Conservation (phyloP, 2,888 invertebrate genomes). For the Callinectes sapidus region DNA sequence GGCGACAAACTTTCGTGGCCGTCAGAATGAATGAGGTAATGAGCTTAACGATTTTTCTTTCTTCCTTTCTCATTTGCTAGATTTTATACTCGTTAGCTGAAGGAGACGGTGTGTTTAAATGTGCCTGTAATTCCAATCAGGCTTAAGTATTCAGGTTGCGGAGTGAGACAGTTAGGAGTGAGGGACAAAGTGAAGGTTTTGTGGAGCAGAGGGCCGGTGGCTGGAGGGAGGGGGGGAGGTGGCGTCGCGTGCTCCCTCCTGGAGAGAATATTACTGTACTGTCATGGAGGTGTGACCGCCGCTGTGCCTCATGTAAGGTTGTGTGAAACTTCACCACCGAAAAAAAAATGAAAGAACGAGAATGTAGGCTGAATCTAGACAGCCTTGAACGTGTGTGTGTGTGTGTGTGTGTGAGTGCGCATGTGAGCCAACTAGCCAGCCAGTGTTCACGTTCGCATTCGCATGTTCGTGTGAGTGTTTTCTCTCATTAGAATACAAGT, state of each 20-base stretch:
- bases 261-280: neutral
- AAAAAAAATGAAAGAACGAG: neutral
- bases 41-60: neutral
- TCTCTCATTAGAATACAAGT: constrained; percentile 19
- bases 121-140: neutral
- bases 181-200: neutral
- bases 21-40: neutral
- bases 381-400: constrained; percentile 9
- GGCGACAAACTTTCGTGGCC: neutral
- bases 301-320: neutral
- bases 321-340: neutral
- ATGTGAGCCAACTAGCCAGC: neutral
- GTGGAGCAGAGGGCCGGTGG: neutral
- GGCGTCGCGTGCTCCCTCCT: neutral
- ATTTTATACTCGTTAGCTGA: neutral
- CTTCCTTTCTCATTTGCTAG: neutral
- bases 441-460: constrained; percentile 27
- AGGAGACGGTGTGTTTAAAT: neutral
- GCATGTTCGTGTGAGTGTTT: constrained; percentile 22
- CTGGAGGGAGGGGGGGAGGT: neutral
- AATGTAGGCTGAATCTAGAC: constrained; percentile 3
- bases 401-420: neutral
- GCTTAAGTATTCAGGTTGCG: neutral
- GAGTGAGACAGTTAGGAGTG: neutral
- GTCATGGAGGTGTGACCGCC: neutral